These are phyloP conservation scores for Notolepis coatsorum DNA, from an alignment of 2,797 vertebrate genomes.

Conservation along the genomic window DNA sequence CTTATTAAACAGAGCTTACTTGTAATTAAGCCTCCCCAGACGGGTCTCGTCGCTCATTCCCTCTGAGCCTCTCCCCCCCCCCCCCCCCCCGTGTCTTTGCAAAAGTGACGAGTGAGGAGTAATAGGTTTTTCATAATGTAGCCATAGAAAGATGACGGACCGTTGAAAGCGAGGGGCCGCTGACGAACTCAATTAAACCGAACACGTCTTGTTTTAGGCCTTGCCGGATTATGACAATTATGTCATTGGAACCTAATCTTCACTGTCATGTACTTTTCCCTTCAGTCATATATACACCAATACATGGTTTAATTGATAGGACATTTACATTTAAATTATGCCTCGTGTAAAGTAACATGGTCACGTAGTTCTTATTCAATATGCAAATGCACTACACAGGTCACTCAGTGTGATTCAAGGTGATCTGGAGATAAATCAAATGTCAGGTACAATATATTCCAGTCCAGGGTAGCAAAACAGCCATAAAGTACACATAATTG, in stretches of 20 bases:
- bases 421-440: too few relatives aligned
- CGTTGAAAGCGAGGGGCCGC: slow-evolving; percentile 44
- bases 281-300: not conserved
- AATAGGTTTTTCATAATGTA: slow-evolving; percentile 60
- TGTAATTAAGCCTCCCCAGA: slow-evolving; percentile 73
- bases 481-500: not conserved
- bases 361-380: too few relatives aligned
- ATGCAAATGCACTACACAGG: not conserved
- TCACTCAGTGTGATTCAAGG: not conserved
- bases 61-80: not conserved
- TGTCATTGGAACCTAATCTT: slow-evolving; percentile 10
- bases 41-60: slow-evolving; percentile 49
- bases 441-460: not conserved
- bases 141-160: slow-evolving; percentile 56
- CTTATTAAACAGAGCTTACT: slow-evolving; percentile 77
- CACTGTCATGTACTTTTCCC: slow-evolving; percentile 31
- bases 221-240: not conserved
- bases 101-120: slow-evolving; percentile 61
- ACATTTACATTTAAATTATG: not conserved
- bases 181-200: slow-evolving; percentile 13
- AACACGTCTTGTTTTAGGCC: slow-evolving; percentile 21
- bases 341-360: not conserved
- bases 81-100: slow-evolving; percentile 30
- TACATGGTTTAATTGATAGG: not conserved
- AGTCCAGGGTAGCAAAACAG: not conserved